These are phyloP conservation scores for Pygmarrhopalites habei DNA, from an alignment of 1,140 invertebrate species.

Conservation along the genomic window DNA sequence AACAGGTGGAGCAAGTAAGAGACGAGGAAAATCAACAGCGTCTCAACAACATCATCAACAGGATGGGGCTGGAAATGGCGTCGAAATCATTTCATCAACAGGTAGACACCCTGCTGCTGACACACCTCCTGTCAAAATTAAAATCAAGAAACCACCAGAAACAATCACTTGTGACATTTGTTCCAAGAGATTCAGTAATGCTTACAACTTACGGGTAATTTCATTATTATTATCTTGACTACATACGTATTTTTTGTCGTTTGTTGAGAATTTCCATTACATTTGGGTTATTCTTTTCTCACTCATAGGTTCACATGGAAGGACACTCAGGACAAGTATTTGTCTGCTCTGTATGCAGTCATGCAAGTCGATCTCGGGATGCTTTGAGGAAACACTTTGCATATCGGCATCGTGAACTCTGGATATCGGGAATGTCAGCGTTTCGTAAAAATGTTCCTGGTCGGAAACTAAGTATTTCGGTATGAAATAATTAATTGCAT, in stretches of 20 bases:
- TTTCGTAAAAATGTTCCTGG: slow-evolving; percentile 38
- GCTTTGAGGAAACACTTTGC: slow-evolving; percentile 79
- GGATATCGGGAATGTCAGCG: slow-evolving; percentile 39
- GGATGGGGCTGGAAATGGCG: slow-evolving; percentile 24
- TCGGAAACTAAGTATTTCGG: slow-evolving; percentile 37
- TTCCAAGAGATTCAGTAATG: slow-evolving; percentile 78
- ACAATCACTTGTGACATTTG: slow-evolving; percentile 67
- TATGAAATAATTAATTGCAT: too few species aligned
- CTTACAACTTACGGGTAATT: slow-evolving; percentile 69
- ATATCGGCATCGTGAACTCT: slow-evolving; percentile 47
- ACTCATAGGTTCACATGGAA: slow-evolving; percentile 69
- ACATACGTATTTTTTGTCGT: too few species aligned
- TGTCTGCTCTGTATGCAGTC: slow-evolving; percentile 72
- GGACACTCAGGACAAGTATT: slow-evolving; percentile 74
- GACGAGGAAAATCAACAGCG: slow-evolving; percentile 24
- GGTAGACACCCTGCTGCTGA: slow-evolving; percentile 18
- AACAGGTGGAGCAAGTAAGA: slow-evolving; percentile 10
- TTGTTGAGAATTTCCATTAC: not conserved
- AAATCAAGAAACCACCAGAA: slow-evolving; percentile 35
- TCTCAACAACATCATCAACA: slow-evolving; percentile 6
- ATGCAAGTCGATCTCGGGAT: slow-evolving; percentile 75
- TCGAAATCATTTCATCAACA: slow-evolving; percentile 31
- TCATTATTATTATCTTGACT: too few species aligned
- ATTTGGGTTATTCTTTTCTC: not conserved
- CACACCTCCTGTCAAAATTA: slow-evolving; percentile 25